Evolutionary conservation across 2,888 invertebrate species (phyloP).

Genomic region (Philhelius pedissequus): DNA sequence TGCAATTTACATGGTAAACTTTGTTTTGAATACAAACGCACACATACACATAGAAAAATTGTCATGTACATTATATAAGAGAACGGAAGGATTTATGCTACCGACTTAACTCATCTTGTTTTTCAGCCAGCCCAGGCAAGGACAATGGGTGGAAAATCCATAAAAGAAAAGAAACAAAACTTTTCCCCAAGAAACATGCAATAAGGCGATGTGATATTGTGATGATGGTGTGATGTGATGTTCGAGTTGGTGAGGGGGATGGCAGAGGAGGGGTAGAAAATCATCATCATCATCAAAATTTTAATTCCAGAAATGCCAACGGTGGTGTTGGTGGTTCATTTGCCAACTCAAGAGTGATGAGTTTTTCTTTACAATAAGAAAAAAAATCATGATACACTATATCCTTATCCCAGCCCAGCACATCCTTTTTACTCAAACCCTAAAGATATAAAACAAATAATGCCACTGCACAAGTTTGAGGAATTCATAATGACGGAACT

Average conservation of each 20-base stretch:
- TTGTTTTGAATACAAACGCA: slow-evolving; percentile 52
- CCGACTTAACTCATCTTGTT: slow-evolving; percentile 36
- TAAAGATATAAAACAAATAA: slow-evolving; percentile 34
- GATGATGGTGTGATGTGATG: background rate
- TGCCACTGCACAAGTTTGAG: slow-evolving; percentile 17
- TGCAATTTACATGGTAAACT: slow-evolving; percentile 68
- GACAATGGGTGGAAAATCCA: slow-evolving; percentile 42
- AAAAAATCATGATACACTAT: background rate
- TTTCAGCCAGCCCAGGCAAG: slow-evolving; percentile 12
- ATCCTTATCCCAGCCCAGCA: too few relatives aligned
- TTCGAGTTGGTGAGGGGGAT: too few relatives aligned
- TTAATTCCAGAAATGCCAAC: slow-evolving; percentile 66
- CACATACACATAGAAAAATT: background rate
- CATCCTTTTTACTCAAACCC: background rate
- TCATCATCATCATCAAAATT: slow-evolving; percentile 56
- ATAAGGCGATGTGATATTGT: slow-evolving; percentile 18
- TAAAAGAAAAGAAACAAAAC: slow-evolving; percentile 27
- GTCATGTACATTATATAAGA: background rate
- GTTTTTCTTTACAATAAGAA: slow-evolving; percentile 43
- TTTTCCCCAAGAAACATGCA: slow-evolving; percentile 46
- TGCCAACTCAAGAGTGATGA: slow-evolving; percentile 56
- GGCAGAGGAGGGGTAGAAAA: background rate
- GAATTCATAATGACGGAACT: slow-evolving; percentile 32
- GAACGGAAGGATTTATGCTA: slow-evolving; percentile 53
- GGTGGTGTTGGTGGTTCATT: slow-evolving; percentile 55